A percentile compares a stretch with the other conserved stretches of the same genome.
Evolutionary conservation across 2,113 vertebrate species (phyloP).

Genomic region (Scalopus aquaticus): DNA sequence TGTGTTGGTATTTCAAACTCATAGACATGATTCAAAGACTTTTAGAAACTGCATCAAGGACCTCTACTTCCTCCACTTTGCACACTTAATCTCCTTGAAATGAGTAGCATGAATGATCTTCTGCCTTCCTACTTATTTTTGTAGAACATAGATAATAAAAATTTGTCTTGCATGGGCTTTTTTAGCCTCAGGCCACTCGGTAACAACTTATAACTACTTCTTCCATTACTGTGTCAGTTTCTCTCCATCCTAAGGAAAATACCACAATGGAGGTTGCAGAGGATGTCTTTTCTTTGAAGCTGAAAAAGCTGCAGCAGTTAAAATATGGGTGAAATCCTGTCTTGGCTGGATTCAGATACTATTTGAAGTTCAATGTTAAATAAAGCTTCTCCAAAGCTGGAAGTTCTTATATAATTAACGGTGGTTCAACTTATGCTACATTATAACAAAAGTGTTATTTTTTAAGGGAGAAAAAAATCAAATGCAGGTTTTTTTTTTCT

Average conservation of each 20-base stretch:
- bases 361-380: slow-evolving; percentile 41
- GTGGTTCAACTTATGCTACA: not conserved
- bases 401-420: slow-evolving; percentile 38
- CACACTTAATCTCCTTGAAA: not conserved
- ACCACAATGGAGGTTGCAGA: not conserved
- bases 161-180: not conserved
- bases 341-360: not conserved
- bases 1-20: slow-evolving; percentile 1
- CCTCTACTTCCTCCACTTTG: not conserved
- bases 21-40: not conserved
- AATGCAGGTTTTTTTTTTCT: not conserved
- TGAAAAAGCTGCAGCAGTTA: not conserved
- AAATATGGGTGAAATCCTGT: not conserved
- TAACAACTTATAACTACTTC: not conserved
- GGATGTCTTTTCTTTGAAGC: slow-evolving; percentile 26
- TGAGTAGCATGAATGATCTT: slow-evolving; percentile 8
- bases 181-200: not conserved
- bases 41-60: not conserved
- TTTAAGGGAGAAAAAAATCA: not conserved
- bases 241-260: not conserved
- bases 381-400: not conserved
- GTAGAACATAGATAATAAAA: not conserved
- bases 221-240: not conserved
- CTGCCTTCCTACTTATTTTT: slow-evolving; percentile 15
- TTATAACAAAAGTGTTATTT: slow-evolving; percentile 14